Base-by-base conservation (phyloP, 2,113 vertebrate species). In the Martes martes region DNA sequence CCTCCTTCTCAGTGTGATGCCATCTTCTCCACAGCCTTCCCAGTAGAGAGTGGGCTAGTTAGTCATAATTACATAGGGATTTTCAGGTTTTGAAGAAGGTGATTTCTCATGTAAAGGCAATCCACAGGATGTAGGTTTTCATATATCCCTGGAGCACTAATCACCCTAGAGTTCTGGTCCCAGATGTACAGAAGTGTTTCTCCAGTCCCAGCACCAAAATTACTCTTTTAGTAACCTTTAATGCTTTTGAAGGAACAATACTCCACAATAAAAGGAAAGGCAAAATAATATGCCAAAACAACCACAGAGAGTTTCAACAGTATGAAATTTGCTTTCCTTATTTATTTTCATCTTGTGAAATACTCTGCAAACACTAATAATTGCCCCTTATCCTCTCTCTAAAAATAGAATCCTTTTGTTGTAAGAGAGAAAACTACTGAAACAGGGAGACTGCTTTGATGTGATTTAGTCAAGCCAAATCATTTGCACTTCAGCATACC, bases 61-160 rank as follows among this genome's bases (percentile, higher is more conserved):
- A 96, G 82, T 87, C 95, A 97, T 26, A 82, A 36, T 89, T 94
- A 91, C 47, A 36, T 26, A 50, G 92, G 83, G 80, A 95, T 91
- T 79, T 90, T 78, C 45, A 50, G 87, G n/a, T 81, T 95, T 84
- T 92, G 45, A 94, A 87, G 65, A 89, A 80, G 69, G 42, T 92
- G 95, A 92, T 97, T 97, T 95, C 76, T 97, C 85, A 63, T 74
- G 71, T 67, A 82, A 95, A 95, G 2, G 36, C 84, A 96, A 92
- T 73, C 87, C 28, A 65, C 92, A 69, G 33, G 67, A 69, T 69
- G 8, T 36, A 69, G 39, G 84, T 84, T 89, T 96, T 97, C 76
- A 86, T 82, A 93, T 26, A 86, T 94, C 59, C 50, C 92, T 52
- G 26, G 39, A 96, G 76, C 74, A 74, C 93, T 96, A 91, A 96